phyloP scores from a whole-genome alignment of 35 echinoderm and acorn worm species.

The Ophiothrix spiculata region DNA sequence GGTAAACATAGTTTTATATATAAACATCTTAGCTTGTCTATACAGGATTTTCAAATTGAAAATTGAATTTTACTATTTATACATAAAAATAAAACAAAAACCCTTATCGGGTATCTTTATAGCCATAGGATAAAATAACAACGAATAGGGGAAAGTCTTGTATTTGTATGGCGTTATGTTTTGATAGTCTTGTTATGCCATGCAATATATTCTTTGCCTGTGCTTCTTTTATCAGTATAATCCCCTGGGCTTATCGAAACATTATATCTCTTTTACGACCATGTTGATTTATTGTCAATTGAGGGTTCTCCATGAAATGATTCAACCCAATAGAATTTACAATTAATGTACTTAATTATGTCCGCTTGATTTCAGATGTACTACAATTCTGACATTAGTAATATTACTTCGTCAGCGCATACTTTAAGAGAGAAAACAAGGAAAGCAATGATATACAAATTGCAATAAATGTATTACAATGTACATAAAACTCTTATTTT shows the following conservation, averaged over 20 bases:
- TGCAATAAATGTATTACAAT: too few relatives aligned
- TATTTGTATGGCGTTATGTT: not conserved
- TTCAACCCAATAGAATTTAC: not conserved
- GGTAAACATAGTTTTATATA: too few relatives aligned
- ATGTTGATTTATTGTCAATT: constrained; percentile 1
- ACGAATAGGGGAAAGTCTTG: not conserved
- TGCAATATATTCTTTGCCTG: not conserved
- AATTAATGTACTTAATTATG: not conserved
- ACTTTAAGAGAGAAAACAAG: too few relatives aligned
- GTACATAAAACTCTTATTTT: too few relatives aligned
- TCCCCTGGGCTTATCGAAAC: not conserved
- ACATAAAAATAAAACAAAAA: too few relatives aligned
- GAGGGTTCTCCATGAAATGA: not conserved
- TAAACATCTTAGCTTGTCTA: too few relatives aligned
- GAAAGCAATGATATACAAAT: too few relatives aligned
- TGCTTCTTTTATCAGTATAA: not conserved
- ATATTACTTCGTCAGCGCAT: too few relatives aligned
- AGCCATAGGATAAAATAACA: not conserved
- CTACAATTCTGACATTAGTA: too few relatives aligned
- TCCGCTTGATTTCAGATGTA: not conserved
- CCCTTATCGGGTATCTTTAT: too few relatives aligned
- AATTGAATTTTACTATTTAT: too few relatives aligned
- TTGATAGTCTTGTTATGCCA: not conserved
- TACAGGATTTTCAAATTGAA: too few relatives aligned
- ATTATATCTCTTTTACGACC: not conserved